A percentile compares a stretch with the other conserved stretches of the same genome.
These are phyloP conservation scores for Coleophora deauratella DNA, from an alignment of 2,888 invertebrate species.

Conservation along the genomic window DNA sequence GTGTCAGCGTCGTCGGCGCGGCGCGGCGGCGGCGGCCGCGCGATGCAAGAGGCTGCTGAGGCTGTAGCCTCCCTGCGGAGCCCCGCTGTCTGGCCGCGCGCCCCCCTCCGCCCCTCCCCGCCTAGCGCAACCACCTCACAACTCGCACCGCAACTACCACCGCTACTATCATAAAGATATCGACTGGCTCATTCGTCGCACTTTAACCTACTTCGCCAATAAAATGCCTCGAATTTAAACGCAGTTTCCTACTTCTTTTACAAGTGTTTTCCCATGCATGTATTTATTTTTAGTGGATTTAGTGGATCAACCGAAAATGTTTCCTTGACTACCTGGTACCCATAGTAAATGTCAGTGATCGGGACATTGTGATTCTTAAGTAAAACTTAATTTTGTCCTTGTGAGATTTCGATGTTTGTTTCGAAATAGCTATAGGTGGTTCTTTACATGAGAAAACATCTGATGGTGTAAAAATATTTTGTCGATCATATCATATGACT, in stretches of 20 bases:
- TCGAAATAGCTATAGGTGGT: no score
- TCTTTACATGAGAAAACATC: no score
- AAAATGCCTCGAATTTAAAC: not conserved
- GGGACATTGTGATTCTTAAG: no score
- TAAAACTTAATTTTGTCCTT: no score
- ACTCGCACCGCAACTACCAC: conserved; percentile 50
- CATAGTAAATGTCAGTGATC: no score
- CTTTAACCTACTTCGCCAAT: conserved; percentile 14
- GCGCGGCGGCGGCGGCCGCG: conserved; percentile 61
- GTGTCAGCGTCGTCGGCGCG: conserved; percentile 49
- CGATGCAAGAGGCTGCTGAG: conserved; percentile 66
- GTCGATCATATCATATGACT: no score
- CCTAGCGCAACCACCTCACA: conserved; percentile 55
- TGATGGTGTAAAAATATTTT: no score
- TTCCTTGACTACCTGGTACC: no score
- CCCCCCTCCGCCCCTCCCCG: conserved; percentile 20
- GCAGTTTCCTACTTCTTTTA: not conserved
- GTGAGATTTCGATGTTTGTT: no score
- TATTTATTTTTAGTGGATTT: no score
- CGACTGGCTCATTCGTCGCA: conserved; percentile 38
- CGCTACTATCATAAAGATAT: conserved; percentile 26
- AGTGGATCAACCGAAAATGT: no score
- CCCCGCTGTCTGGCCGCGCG: conserved; percentile 70
- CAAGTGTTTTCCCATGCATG: no score
- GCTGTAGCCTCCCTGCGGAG: conserved; percentile 68